Evolutionary conservation across 30 jellyfish, hydroid and myxozoan species (phyloP).

Genomic region (Rhopilema esculentum): DNA sequence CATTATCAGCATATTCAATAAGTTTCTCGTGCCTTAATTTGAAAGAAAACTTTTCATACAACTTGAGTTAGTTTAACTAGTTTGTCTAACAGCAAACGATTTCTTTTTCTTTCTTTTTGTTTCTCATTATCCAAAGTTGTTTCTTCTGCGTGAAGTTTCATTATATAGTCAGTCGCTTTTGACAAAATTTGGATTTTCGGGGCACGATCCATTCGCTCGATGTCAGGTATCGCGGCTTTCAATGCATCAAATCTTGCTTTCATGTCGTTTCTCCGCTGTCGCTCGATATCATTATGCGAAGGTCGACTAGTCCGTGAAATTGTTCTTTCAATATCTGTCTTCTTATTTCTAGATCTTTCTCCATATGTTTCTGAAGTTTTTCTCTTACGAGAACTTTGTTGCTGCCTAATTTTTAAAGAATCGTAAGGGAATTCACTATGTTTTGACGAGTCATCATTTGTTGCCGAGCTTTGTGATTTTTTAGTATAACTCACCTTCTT

Average conservation of each 20-base stretch:
- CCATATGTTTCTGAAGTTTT: background rate
- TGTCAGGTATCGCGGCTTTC: constrained; percentile 62
- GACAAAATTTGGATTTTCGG: constrained; percentile 71
- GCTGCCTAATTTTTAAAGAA: background rate
- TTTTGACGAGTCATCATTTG: constrained; percentile 1
- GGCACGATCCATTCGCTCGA: constrained; percentile 52
- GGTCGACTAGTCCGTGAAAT: too few relatives aligned
- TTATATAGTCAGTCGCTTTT: constrained; percentile 58
- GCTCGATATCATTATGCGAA: constrained; percentile 73
- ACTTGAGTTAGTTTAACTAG: constrained; percentile 54
- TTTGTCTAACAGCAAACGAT: constrained; percentile 50
- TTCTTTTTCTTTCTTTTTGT: constrained; percentile 43
- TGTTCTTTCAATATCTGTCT: background rate
- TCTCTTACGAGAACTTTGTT: constrained; percentile 7
- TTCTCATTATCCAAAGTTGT: constrained; percentile 42
- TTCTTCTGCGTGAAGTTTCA: constrained; percentile 49
- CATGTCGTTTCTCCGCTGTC: constrained; percentile 81
- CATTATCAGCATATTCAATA: too few relatives aligned
- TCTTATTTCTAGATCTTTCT: background rate
- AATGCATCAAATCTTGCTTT: constrained; percentile 60
- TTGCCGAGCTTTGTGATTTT: background rate
- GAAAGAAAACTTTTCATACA: background rate
- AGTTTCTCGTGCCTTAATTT: too few relatives aligned
- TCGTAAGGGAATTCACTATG: background rate
- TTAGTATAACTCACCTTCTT: background rate